Conservation (phyloP, 2,797 vertebrate genomes). For the Mormyrops attenuatus region DNA sequence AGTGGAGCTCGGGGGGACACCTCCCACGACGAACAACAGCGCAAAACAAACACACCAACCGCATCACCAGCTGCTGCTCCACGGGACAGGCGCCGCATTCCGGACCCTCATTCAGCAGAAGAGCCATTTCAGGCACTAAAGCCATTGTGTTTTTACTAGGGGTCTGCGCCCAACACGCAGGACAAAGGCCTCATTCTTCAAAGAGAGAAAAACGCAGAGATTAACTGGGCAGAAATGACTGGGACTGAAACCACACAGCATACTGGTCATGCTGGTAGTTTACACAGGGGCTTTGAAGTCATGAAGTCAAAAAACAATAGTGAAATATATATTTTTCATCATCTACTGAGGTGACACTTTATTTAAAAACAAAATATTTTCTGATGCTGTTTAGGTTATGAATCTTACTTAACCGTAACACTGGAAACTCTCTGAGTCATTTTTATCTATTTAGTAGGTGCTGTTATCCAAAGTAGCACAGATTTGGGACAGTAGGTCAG, state of each 20-base stretch:
- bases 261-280: neutral
- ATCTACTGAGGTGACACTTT: neutral
- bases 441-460: neutral
- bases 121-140: neutral
- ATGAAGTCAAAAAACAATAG: neutral
- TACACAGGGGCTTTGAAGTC: neutral
- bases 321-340: neutral
- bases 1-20: neutral
- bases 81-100: neutral
- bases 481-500: neutral
- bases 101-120: neutral
- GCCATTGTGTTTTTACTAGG: neutral
- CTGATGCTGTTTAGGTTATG: neutral
- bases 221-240: neutral
- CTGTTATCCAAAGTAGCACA: neutral
- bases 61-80: neutral
- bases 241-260: neutral
- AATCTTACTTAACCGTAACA: neutral
- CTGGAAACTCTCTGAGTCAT: neutral
- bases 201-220: neutral
- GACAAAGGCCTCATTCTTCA: constrained; percentile 4
- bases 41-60: neutral
- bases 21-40: neutral
- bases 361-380: neutral
- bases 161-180: neutral